These are phyloP conservation scores for Drosophila limbata DNA, from an alignment of 2,888 invertebrate genomes.

Conservation along the genomic window DNA sequence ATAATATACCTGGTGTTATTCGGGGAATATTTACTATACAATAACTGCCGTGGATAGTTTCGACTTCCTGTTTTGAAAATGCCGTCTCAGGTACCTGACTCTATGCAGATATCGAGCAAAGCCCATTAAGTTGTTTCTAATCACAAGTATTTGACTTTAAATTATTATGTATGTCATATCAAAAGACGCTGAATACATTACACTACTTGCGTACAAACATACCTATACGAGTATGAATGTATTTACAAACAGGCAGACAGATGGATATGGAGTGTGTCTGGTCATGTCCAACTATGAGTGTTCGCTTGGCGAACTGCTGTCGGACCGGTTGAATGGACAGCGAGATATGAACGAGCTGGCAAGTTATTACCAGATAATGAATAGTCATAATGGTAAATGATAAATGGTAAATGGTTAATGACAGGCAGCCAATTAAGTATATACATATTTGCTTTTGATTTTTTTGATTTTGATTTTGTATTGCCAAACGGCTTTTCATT, in stretches of 20 bases:
- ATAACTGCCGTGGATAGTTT: not conserved
- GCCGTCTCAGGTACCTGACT: not conserved
- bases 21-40: not conserved
- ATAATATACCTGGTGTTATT: not conserved
- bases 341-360: slow-evolving; percentile 6
- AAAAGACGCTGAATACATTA: slow-evolving; percentile 11
- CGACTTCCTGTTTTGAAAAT: not conserved
- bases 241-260: not conserved
- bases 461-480: slow-evolving; percentile 14
- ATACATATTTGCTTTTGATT: slow-evolving; percentile 13
- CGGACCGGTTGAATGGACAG: slow-evolving; percentile 20
- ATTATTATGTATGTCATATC: slow-evolving; percentile 17
- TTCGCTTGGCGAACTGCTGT: not conserved
- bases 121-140: slow-evolving; percentile 12
- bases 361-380: slow-evolving; percentile 35
- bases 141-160: slow-evolving; percentile 9
- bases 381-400: slow-evolving; percentile 39
- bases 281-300: slow-evolving; percentile 19
- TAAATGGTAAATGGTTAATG: slow-evolving; percentile 32
- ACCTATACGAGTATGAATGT: not conserved
- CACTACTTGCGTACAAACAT: not conserved
- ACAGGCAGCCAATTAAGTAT: slow-evolving; percentile 28
- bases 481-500: slow-evolving; percentile 46
- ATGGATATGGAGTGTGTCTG: slow-evolving; percentile 12
- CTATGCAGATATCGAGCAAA: not conserved